These are phyloP conservation scores for Turnix velox DNA, from an alignment of 2,113 vertebrate genomes.

Conservation along the genomic window DNA sequence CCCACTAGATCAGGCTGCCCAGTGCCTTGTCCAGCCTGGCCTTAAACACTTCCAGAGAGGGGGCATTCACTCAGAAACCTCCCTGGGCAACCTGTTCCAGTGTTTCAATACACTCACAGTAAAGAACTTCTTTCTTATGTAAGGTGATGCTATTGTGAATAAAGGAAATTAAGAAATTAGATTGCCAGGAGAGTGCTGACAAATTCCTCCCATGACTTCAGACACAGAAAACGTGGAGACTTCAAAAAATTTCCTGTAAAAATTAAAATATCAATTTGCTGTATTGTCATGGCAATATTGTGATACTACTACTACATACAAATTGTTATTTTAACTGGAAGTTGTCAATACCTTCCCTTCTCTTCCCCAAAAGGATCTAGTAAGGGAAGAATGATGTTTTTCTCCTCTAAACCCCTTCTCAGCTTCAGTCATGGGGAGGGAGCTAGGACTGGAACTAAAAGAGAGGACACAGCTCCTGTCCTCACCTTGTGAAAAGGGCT, in stretches of 20 bases:
- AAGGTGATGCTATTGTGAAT: too few relatives aligned
- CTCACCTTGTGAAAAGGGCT: neutral
- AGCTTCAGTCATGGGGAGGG: neutral
- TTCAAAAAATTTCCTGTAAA: neutral
- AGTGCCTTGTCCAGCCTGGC: too few relatives aligned
- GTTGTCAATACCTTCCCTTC: neutral
- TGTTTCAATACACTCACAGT: too few relatives aligned
- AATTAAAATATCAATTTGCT: neutral
- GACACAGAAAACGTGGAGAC: neutral
- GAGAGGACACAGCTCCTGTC: neutral
- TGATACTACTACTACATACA: accelerated
- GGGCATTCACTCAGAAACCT: too few relatives aligned
- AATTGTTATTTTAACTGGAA: neutral
- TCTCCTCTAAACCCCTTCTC: neutral
- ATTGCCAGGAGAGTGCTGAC: neutral
- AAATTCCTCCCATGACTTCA: neutral
- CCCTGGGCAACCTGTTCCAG: too few relatives aligned
- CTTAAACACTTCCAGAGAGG: too few relatives aligned
- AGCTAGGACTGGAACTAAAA: neutral
- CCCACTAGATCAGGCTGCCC: too few relatives aligned
- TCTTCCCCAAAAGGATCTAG: neutral
- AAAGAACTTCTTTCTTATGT: too few relatives aligned
- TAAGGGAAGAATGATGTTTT: neutral
- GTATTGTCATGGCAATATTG: neutral
- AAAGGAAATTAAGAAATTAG: too few relatives aligned